Evolutionary conservation across 1,140 invertebrate genomes (phyloP), one percentile per base, ranked within the genome.

Genomic region (Drosophila miranda): DNA sequence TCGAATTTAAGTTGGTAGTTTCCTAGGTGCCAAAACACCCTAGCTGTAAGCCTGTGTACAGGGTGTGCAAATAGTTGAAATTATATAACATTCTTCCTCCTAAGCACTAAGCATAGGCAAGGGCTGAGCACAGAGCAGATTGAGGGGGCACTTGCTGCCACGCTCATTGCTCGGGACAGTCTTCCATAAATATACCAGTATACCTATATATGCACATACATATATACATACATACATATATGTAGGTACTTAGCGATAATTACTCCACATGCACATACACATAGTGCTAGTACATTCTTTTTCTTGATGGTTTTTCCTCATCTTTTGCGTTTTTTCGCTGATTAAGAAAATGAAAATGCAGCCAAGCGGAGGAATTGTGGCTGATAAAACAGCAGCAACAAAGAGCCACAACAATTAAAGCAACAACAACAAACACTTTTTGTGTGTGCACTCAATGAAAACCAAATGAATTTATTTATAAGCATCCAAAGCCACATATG

Each of bases 321-420:
- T 44, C 21, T 59, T 56, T 59, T 74, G 23, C 50, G 55, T 71
- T 61, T 63, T 49, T 71, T 78, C 82, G 82, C 78, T 82, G 78
- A 82, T 83, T 71, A 82, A 70, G 64, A 84, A 84, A 84, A 84
- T 76, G 63, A 70, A 75, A 77, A 86, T 74, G 72, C 80, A 84
- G 76, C 80, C 63, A 80, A 84, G 80, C 80, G 81, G 67, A 26
- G 56, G 62, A 84, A 84, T 73, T 76, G 61, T 62, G 63, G 67
- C 71, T 83, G 80, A 83, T 83, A 83, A 83, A 78, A 55, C 34
- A 48, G 52, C 67, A 42, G 49, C 48, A 59, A 57, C 16, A 45
- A 55, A 43, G n/a, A 54, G 13, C 8, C 42, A 63, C 7, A 41
- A 30, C 21, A 28, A 4, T 38, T 38, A 54, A 63, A 46, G n/a